Evolutionary conservation across 2,797 vertebrate genomes (phyloP).

Genomic region (Melanotaenia boesemani): DNA sequence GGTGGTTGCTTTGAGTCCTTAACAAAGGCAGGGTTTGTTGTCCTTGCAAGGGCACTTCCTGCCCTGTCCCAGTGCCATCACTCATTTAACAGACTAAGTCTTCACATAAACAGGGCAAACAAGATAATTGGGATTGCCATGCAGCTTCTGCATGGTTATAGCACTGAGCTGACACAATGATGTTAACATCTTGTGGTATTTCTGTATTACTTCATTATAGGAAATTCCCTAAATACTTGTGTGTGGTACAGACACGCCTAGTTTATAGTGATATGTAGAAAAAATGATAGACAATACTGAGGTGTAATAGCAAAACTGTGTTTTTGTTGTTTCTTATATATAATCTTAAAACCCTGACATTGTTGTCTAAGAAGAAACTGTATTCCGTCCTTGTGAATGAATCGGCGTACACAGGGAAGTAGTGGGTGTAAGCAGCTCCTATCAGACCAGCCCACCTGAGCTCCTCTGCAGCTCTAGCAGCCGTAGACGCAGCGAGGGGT

Average conservation of each 20-base stretch:
- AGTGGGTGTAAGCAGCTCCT: not conserved
- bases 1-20: slow-evolving; percentile 61
- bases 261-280: not conserved
- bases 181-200: not conserved
- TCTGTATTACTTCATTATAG: not conserved
- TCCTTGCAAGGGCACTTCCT: slow-evolving; percentile 52
- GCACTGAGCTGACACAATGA: not conserved
- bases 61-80: slow-evolving; percentile 33
- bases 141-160: slow-evolving; percentile 14
- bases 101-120: slow-evolving; percentile 59
- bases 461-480: slow-evolving; percentile 17
- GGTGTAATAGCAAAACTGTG: not conserved
- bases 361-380: not conserved
- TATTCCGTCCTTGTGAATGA: not conserved
- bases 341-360: not conserved
- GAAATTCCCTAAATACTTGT: not conserved
- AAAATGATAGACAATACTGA: not conserved
- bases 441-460: slow-evolving; percentile 42
- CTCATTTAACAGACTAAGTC: slow-evolving; percentile 33
- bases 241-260: not conserved
- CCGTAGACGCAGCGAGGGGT: not conserved
- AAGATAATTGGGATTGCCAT: slow-evolving; percentile 8
- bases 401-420: not conserved
- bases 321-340: not conserved
- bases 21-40: slow-evolving; percentile 78